Base-by-base conservation (phyloP, 2,888 invertebrate species). In the Heliconius ethilla region DNA sequence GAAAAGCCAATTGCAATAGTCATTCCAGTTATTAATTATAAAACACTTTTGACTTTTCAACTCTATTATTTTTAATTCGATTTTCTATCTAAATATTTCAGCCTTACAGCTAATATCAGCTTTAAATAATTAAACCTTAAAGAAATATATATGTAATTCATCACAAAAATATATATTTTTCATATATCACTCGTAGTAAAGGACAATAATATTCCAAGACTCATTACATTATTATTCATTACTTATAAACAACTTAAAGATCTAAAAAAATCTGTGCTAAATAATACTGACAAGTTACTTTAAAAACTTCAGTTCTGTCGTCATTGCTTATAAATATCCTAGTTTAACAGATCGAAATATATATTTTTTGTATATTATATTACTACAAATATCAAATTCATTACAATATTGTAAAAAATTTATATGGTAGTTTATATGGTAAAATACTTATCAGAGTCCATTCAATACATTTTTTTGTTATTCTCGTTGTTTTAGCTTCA, bases 21-120 rank as follows among this genome's bases (percentile, higher is more conserved):
- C 51, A 18, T 51, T 22, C 2, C 2, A 51, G 18, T 51, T 7
- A 51, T 22, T 51, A 51, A 18, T 51, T 51, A 51, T 0, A 51
- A 51, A 51, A 51, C 51, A 51, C 15, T 51, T 51, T 7, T 18
- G 51, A 51, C 18, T 51, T 45, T 29, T 29, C 5, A 29, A 45
- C 15, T 45, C 4, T 6, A 15, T 15, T 15, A 45, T 45, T 45
- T 45, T 5, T 15, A 45, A 15, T 18, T 51, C 7, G 51, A 51
- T 27, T 27, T 65, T 18, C 15, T 27, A 27, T 65, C 7, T 18
- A 65, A 65, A 27, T 29, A 65, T 29, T 13, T 27, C 33, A 66
- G 66, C 66, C 66, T 66, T 66, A 66, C 22, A 66, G 10, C 18
- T 33, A 66, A 33, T 66, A 66, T 33, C 66, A 33, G 33, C 33